phyloP scores from a whole-genome alignment of 2,888 invertebrate species.

The Epiperipatus broadwayi region DNA sequence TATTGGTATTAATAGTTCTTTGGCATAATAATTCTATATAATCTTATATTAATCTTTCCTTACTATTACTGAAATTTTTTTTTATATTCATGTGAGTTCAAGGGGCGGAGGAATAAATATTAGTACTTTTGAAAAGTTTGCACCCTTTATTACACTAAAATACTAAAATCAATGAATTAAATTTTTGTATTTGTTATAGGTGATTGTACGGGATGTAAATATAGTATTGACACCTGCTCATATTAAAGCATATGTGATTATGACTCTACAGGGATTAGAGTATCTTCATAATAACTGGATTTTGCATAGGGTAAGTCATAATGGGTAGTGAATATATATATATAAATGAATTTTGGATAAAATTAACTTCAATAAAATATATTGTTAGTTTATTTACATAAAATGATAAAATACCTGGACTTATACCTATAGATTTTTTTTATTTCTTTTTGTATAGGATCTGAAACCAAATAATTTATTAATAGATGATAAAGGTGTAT shows the following conservation, averaged over 20 bases:
- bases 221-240: conserved; percentile 75
- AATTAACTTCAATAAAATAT: no score
- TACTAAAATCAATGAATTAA: no score
- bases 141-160: neutral
- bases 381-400: no score
- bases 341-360: no score
- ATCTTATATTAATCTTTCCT: no score
- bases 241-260: conserved; percentile 84
- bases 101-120: no score
- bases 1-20: no score
- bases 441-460: conserved; percentile 37
- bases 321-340: neutral
- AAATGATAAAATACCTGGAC: no score
- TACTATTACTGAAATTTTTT: no score
- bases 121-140: neutral
- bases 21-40: no score
- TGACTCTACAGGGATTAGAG: conserved; percentile 83
- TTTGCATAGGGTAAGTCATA: conserved; percentile 49
- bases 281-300: conserved; percentile 91
- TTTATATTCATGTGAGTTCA: no score
- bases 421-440: no score
- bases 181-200: conserved; percentile 13
- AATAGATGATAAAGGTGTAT: conserved; percentile 67
- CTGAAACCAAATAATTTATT: conserved; percentile 96
- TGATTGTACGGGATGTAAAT: conserved; percentile 47